Evolutionary conservation across 2,888 invertebrate genomes (phyloP).

Genomic region (Habroteleia sp.): DNA sequence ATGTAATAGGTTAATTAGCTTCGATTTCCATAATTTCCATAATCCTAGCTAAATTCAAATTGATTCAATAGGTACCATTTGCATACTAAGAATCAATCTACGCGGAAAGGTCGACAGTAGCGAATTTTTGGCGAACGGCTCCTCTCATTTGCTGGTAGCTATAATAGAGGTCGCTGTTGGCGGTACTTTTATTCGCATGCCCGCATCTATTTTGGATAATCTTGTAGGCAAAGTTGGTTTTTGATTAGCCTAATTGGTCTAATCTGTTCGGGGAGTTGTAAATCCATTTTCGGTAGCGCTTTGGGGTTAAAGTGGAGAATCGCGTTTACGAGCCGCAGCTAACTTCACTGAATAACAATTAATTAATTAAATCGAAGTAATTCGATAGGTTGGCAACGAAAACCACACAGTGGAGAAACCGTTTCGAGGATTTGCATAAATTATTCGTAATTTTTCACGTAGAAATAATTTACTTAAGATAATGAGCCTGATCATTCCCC

Average conservation of each 20-base stretch:
- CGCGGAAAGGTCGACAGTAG: conserved; percentile 49
- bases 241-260: conserved; percentile 39
- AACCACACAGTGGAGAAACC: no score
- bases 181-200: conserved; percentile 13
- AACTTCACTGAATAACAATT: no score
- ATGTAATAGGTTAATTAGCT: conserved; percentile 46
- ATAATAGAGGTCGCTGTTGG: conserved; percentile 27
- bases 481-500: no score
- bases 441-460: no score
- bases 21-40: conserved; percentile 52
- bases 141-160: conserved; percentile 1
- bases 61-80: conserved; percentile 41
- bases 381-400: no score
- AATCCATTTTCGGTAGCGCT: conserved; percentile 22
- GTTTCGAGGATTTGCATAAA: no score
- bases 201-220: conserved; percentile 24
- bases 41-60: conserved; percentile 52
- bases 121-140: conserved; percentile 24
- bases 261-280: neutral
- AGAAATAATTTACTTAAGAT: no score
- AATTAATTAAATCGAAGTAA: no score
- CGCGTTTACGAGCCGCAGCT: no score
- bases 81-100: conserved; percentile 62
- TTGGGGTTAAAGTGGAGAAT: conserved; percentile 6
- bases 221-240: conserved; percentile 45